Evolutionary conservation across 2,113 vertebrate genomes (phyloP).

Genomic region (Nipponia nippon): DNA sequence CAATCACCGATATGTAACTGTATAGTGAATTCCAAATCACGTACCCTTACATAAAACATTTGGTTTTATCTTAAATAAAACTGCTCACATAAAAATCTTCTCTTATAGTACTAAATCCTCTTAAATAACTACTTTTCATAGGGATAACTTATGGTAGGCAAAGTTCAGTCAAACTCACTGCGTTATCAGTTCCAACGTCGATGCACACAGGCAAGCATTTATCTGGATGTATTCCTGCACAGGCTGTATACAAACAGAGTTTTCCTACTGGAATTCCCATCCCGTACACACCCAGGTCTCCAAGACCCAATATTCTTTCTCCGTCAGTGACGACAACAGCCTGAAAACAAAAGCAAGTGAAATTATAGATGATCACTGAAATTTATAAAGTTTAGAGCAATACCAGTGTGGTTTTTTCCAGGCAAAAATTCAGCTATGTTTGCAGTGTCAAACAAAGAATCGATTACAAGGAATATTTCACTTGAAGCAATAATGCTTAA

Average conservation of each 20-base stretch:
- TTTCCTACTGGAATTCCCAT: conserved; percentile 98
- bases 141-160: background rate
- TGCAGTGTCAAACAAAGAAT: background rate
- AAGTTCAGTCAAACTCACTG: conserved; percentile 69
- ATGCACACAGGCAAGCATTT: conserved; percentile 92
- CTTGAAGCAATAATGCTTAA: background rate
- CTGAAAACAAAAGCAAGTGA: conserved; percentile 64
- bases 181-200: conserved; percentile 93
- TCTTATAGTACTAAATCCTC: fast-evolving
- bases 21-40: fast-evolving
- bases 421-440: background rate
- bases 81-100: background rate
- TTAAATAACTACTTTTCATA: background rate
- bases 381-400: background rate
- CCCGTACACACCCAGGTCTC: conserved; percentile 94
- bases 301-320: conserved; percentile 93
- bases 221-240: conserved; percentile 90
- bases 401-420: background rate
- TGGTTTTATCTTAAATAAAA: background rate
- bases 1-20: fast-evolving
- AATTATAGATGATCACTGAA: fast-evolving
- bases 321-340: conserved; percentile 97
- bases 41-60: background rate
- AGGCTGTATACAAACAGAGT: conserved; percentile 93
- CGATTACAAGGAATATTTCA: background rate